Conservation (phyloP, 2,888 invertebrate species). For the Empis stercorea region DNA sequence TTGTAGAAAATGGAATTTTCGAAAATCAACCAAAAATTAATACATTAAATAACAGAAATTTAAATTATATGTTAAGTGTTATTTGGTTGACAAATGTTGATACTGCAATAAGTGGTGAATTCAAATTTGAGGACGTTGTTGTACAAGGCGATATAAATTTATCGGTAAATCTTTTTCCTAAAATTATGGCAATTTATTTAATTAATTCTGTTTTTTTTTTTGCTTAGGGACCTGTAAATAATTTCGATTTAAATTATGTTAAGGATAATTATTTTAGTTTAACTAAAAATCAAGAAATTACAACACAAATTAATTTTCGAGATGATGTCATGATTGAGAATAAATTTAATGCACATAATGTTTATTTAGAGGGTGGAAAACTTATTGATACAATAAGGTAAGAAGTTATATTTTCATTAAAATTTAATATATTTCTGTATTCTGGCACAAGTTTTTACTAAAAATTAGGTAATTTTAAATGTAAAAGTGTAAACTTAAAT, state of each 20-base stretch:
- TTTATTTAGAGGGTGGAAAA: slow-evolving; percentile 26
- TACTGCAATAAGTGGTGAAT: slow-evolving; percentile 19
- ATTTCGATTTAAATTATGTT: slow-evolving; percentile 36
- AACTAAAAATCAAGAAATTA: slow-evolving; percentile 37
- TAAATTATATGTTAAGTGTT: slow-evolving; percentile 28
- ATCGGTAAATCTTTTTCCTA: slow-evolving; percentile 19
- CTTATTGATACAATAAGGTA: slow-evolving; percentile 26
- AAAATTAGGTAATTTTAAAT: too few species aligned
- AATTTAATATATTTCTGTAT: background rate
- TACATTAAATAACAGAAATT: slow-evolving; percentile 31
- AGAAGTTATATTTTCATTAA: slow-evolving; percentile 9
- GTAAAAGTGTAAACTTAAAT: too few species aligned
- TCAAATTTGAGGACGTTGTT: slow-evolving; percentile 18
- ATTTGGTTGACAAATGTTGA: slow-evolving; percentile 40
- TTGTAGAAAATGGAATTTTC: slow-evolving; percentile 37
- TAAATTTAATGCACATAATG: slow-evolving; percentile 7
- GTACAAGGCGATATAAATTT: slow-evolving; percentile 26
- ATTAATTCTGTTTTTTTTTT: slow-evolving; percentile 1
- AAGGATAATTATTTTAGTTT: slow-evolving; percentile 41
- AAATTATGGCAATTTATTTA: background rate
- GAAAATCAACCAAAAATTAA: slow-evolving; percentile 32
- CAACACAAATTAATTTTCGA: slow-evolving; percentile 29
- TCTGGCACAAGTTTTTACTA: too few species aligned
- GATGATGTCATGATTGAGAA: slow-evolving; percentile 23
- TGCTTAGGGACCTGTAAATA: slow-evolving; percentile 38